A percentile compares a stretch with the other conserved stretches of the same genome.
Conservation (phyloP, 2,888 invertebrate species). For the Aphodius sticticus region DNA sequence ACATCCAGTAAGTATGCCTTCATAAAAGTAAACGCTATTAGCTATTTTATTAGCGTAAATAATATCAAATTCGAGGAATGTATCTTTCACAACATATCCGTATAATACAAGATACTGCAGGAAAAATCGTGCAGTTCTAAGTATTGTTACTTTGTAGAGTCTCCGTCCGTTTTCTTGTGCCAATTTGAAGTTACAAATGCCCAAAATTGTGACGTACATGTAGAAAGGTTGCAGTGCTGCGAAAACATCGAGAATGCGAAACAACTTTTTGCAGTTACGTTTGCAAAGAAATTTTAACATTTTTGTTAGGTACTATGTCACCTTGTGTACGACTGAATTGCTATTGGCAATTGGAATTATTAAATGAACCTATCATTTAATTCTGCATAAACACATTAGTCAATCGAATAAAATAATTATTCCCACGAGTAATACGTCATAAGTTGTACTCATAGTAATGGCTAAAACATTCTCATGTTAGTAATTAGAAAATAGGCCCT, state of each 20-base stretch:
- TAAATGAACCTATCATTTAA: no score
- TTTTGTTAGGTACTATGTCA: neutral
- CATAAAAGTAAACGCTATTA: neutral
- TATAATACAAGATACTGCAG: neutral
- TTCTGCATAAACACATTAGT: no score
- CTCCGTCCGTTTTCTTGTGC: neutral
- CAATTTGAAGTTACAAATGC: conserved; percentile 17
- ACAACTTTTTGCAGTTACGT: neutral
- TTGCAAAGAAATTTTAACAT: neutral
- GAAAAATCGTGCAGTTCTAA: neutral
- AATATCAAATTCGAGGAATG: neutral
- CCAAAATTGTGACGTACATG: neutral
- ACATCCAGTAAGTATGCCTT: neutral
- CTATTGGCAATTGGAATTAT: no score
- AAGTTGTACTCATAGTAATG: no score
- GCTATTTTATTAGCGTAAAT: neutral
- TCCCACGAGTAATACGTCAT: no score
- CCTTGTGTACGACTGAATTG: neutral
- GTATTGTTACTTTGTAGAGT: neutral
- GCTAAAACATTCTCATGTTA: no score
- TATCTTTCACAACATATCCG: neutral
- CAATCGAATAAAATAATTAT: no score
- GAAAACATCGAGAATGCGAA: conserved; percentile 13
- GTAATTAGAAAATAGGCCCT: no score
- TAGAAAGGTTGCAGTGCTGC: conserved; percentile 15